Evolutionary conservation across 1,140 invertebrate species (phyloP).

Genomic region (Drosophila sp.): DNA sequence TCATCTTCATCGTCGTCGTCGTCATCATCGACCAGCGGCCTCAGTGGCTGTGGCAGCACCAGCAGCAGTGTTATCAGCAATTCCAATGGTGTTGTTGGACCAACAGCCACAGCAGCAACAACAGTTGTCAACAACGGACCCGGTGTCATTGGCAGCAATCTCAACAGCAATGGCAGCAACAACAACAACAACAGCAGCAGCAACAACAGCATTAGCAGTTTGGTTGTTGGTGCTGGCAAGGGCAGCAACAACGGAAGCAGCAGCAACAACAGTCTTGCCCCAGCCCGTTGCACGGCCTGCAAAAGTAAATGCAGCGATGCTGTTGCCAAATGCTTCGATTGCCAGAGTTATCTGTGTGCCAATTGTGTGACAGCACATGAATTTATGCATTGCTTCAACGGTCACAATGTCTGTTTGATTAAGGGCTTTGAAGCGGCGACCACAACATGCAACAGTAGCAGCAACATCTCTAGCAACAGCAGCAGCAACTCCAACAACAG

Average conservation of each 20-base stretch:
- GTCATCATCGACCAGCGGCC: constrained; percentile 74
- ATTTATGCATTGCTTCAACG: constrained; percentile 99
- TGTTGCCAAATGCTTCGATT: constrained; percentile 96
- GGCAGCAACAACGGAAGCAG: constrained; percentile 43
- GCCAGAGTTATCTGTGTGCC: constrained; percentile 96
- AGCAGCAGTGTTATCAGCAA: constrained; percentile 71
- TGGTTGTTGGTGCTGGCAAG: constrained; percentile 70
- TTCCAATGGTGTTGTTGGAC: constrained; percentile 55
- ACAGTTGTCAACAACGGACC: constrained; percentile 53
- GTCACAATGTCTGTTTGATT: constrained; percentile 91
- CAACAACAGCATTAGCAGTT: constrained; percentile 54
- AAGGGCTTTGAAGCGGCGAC: constrained; percentile 66
- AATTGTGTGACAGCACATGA: constrained; percentile 99
- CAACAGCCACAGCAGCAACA: constrained; percentile 68
- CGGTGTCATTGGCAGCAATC: constrained; percentile 79
- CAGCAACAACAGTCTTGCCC: constrained; percentile 32
- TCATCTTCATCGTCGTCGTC: constrained; percentile 59
- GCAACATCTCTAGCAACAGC: constrained; percentile 7
- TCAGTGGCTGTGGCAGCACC: constrained; percentile 77
- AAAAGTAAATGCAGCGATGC: constrained; percentile 94
- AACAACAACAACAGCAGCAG: constrained; percentile 37
- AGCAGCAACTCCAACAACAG: constrained; percentile 13
- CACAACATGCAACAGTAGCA: constrained; percentile 18
- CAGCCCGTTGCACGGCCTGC: constrained; percentile 92
- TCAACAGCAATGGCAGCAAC: constrained; percentile 36